These are phyloP conservation scores for Sycophila sp. DNA, from an alignment of 1,140 invertebrate species.

Conservation along the genomic window DNA sequence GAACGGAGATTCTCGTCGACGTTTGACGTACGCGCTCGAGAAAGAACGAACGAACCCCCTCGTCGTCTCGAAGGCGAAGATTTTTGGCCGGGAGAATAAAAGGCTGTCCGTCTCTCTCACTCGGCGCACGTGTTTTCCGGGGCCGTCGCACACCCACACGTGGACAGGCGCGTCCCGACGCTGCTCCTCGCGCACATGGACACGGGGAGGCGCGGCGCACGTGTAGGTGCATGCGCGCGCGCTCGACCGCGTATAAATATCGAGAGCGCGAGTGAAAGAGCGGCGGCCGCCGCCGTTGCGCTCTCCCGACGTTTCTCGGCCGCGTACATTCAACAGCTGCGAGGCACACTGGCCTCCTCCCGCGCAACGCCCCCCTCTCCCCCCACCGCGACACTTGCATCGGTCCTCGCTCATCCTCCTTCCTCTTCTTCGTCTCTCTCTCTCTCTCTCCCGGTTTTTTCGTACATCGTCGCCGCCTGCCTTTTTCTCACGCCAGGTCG, in stretches of 20 bases:
- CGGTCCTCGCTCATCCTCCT: too few species aligned
- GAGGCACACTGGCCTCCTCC: background rate
- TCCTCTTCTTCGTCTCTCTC: background rate
- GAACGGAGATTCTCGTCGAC: too few species aligned
- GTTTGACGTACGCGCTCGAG: too few species aligned
- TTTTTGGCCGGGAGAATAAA: background rate
- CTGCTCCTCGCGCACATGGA: too few species aligned
- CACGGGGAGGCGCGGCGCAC: too few species aligned
- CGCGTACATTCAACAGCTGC: conserved; percentile 24
- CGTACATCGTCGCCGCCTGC: background rate
- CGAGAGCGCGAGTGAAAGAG: background rate
- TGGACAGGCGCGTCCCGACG: background rate
- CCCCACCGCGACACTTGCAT: too few species aligned
- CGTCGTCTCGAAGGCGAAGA: too few species aligned
- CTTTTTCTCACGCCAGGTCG: background rate
- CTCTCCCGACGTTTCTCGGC: conserved; percentile 1
- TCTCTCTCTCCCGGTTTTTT: background rate
- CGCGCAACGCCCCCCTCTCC: background rate
- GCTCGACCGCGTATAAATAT: too few species aligned
- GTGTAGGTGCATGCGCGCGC: too few species aligned
- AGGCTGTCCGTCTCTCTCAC: background rate
- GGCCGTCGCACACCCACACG: background rate
- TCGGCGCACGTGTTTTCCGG: conserved; percentile 10
- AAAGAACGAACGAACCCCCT: too few species aligned
- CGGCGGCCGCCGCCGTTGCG: background rate